These are phyloP conservation scores for Lipophrys pholis DNA, from an alignment of 2,113 vertebrate species.

Conservation along the genomic window DNA sequence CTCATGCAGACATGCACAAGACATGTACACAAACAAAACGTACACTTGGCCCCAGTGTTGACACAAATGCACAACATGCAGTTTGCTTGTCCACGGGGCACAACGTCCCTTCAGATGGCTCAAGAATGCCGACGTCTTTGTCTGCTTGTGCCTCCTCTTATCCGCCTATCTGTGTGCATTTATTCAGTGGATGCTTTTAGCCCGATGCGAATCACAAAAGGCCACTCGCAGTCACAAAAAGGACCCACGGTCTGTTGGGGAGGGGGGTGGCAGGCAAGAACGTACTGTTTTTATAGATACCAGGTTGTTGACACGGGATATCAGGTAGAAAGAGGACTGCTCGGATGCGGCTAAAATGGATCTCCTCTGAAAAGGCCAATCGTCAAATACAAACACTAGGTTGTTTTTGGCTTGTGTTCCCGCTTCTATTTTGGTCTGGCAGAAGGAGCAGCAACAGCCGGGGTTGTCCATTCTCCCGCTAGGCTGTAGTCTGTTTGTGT, in stretches of 20 bases:
- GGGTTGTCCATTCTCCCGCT: slow-evolving; percentile 69
- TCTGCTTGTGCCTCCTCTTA: slow-evolving; percentile 44
- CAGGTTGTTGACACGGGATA: slow-evolving; percentile 31
- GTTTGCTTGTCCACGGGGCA: slow-evolving; percentile 41
- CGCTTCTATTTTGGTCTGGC: slow-evolving; percentile 75
- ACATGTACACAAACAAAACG: slow-evolving; percentile 50
- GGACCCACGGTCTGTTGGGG: slow-evolving; percentile 27
- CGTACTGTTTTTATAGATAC: slow-evolving; percentile 54
- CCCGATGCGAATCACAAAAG: slow-evolving; percentile 53
- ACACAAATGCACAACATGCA: slow-evolving; percentile 38
- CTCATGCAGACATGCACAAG: slow-evolving; percentile 20
- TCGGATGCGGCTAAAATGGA: slow-evolving; percentile 64
- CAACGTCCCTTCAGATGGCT: slow-evolving; percentile 29
- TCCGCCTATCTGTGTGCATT: slow-evolving; percentile 49
- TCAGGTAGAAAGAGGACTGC: slow-evolving; percentile 58
- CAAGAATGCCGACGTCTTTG: slow-evolving; percentile 15
- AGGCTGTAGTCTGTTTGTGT: slow-evolving; percentile 57
- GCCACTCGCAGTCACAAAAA: slow-evolving; percentile 56
- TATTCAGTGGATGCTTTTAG: slow-evolving; percentile 64
- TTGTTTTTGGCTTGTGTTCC: slow-evolving; percentile 65
- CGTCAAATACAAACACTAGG: slow-evolving; percentile 71
- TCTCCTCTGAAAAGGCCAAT: slow-evolving; percentile 71
- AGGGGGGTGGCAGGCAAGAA: neutral
- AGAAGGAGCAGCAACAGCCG: slow-evolving; percentile 70
- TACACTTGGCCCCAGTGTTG: slow-evolving; percentile 52